Evolutionary conservation across 2,797 vertebrate species (phyloP), one percentile per base, ranked within the genome.

Genomic region (Sandelia bainsii): DNA sequence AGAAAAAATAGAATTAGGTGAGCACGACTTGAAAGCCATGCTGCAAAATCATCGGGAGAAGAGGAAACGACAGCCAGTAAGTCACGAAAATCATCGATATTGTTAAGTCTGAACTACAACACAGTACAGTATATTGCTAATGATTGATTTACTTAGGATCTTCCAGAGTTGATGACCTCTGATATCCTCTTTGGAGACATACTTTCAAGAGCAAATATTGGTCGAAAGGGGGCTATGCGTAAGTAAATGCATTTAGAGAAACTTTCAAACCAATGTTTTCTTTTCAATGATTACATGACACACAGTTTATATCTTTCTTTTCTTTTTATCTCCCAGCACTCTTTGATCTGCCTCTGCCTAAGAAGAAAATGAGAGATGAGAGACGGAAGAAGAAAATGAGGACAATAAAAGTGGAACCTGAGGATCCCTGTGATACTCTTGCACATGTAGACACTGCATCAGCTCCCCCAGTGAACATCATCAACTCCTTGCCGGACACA

Each of bases 341-440:
- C 11, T 97, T 96, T 51, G 98, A 98, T 77, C 89, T 98, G 37
- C 93, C 94, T 6, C 89, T 97, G 57, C 95, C 97, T 34, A 99
- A 99, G 92, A 98, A 96, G 86, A 97, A 95, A 51, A 95, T 98
- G 13, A 97, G 95, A 81, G 97, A 99, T 27, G 97, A 99, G 61
- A 96, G 95, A 87, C 97, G 94, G 83, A 98, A 95, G 83, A 98
- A 97, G 87, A 99, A 96, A 90, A 85, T 97, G 65, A 96, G 95
- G 80, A 84, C 93, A 3, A 95, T 99, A 75, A 99, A 99, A 90
- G 93, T 95, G 0, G 98, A 99, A 81, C 89, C 90, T 0, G 98
- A 99, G 37, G 98, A 99, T 75, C 87, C 95, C 57, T 91, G 93
- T 32, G 97, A 99, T 32, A 84, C 90, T 44, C 88, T 96, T 5